phyloP scores from a whole-genome alignment of 2,797 vertebrate genomes.

The Trichosurus vulpecula region DNA sequence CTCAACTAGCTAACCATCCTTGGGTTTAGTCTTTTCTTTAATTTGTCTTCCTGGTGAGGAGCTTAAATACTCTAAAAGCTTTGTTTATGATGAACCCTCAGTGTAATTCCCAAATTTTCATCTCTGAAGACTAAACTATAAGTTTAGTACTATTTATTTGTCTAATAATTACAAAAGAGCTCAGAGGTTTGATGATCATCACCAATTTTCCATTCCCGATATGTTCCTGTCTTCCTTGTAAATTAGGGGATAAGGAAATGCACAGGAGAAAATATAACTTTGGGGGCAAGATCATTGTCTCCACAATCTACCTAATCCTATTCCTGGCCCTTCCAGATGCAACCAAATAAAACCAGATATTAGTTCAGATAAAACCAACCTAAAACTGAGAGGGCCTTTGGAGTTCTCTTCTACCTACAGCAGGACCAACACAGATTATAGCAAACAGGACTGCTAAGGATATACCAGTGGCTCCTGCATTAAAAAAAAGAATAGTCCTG shows the following conservation, averaged over 20 bases:
- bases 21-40: neutral
- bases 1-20: neutral
- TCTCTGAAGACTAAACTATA: neutral
- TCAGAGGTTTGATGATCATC: neutral
- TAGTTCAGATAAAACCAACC: neutral
- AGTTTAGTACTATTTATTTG: neutral
- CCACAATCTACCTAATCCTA: neutral
- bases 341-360: neutral
- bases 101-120: neutral
- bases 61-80: neutral
- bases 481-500: neutral
- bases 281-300: neutral
- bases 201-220: neutral
- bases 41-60: neutral
- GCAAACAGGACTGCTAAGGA: neutral
- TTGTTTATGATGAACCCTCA: neutral
- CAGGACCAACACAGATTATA: neutral
- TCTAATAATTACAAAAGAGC: neutral
- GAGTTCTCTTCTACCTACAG: neutral
- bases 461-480: neutral
- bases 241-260: neutral
- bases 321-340: neutral
- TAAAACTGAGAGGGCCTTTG: neutral
- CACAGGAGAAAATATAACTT: neutral
- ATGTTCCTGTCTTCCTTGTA: neutral